A percentile compares a stretch with the other conserved stretches of the same genome.
Evolutionary conservation across 2,888 invertebrate genomes (phyloP).

Genomic region (Leuctra nigra): DNA sequence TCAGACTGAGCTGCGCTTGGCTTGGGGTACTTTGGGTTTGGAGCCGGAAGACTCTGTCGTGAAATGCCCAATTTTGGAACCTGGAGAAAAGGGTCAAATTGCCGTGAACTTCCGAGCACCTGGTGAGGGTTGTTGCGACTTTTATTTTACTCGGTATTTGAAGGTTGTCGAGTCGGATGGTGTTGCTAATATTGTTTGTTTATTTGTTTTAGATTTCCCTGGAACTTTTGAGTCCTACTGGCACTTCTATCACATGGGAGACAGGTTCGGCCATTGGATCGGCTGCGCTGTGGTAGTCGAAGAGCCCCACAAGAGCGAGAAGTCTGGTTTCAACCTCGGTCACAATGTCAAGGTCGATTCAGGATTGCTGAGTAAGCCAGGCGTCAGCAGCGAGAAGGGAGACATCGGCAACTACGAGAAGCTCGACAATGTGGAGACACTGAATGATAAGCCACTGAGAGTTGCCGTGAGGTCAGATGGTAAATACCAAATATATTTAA

Average conservation of each 20-base stretch:
- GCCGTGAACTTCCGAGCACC: constrained; percentile 38
- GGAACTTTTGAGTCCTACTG: constrained; percentile 43
- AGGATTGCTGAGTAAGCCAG: not conserved
- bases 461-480: too few relatives aligned
- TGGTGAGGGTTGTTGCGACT: too few relatives aligned
- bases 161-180: too few relatives aligned
- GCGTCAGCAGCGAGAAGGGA: not conserved
- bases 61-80: constrained; percentile 38
- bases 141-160: too few relatives aligned
- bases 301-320: constrained; percentile 12
- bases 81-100: constrained; percentile 39
- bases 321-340: not conserved
- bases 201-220: constrained; percentile 31
- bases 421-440: constrained; percentile 1
- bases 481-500: too few relatives aligned
- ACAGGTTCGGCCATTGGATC: constrained; percentile 42
- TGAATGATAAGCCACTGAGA: not conserved
- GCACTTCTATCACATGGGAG: constrained; percentile 40
- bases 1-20: constrained; percentile 40
- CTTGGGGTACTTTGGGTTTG: constrained; percentile 41
- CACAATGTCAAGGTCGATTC: not conserved
- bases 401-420: not conserved
- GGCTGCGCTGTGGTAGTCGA: constrained; percentile 40
- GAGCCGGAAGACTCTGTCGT: constrained; percentile 36
- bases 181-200: not conserved